Evolutionary conservation across 2,888 invertebrate genomes (phyloP), one percentile per base, ranked within the genome.

Genomic region (Agrilus mali): DNA sequence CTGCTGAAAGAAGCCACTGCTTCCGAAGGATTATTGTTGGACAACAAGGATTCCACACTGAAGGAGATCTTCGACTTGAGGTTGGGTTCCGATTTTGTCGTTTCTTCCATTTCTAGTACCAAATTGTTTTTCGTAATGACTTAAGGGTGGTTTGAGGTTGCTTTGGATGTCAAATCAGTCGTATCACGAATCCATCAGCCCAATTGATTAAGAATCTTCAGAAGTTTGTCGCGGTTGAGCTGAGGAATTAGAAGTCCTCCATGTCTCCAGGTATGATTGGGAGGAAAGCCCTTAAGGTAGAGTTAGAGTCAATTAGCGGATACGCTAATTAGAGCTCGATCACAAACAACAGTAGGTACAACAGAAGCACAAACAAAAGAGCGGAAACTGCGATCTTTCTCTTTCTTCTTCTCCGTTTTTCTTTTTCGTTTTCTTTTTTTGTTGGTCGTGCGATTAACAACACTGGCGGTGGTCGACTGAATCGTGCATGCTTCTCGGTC

Each of bases 11-110:
- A 43, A 7, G 50, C 50, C 20, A 49, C 49, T 10, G 41, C 39
- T 6, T 38, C 39, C 1, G 50, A 36, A 7, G 50, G 44, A 49
- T 53, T 42, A 32, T 54, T 55, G n/a, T 55, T 68, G 60, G 52
- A 67, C 32, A 82, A 61, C 16, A 82, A 59, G 0, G 82, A 74
- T 64, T 82, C 82, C 38, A 82, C 82, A 66, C 82, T 82, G 64
- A 82, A 82, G 47, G 81, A 81, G 59, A 82, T 82, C 55, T 81
- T 78, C 53, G 78, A 72, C 60, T 76, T 78, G 56, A 73, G 67
- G 61, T 66, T 46, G 42, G 56, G 46, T 48, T 64, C 63, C 27
- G 63, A 58, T 45, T 55, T 55, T 39, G 54, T 52, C 41, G 45
- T 36, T 44, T 64, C 61, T 51, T 64, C 63, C 63, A 65, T 65